Evolutionary conservation across 2,797 vertebrate species (phyloP).

Genomic region (Eulemur mongoz): DNA sequence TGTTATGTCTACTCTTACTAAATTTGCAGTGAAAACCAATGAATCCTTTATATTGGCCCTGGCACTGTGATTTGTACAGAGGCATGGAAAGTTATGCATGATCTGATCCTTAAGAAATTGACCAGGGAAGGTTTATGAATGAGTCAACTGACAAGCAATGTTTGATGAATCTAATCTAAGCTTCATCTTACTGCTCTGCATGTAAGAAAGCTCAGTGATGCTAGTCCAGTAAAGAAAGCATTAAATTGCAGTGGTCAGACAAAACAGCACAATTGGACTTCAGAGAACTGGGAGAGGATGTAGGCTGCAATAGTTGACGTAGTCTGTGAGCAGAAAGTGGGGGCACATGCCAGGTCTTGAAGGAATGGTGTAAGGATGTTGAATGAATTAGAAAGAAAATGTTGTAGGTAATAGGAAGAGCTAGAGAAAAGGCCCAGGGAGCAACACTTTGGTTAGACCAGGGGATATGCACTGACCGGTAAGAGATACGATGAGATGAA

Average conservation of each 20-base stretch:
- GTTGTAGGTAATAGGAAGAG: background rate
- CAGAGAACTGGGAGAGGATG: background rate
- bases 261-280: background rate
- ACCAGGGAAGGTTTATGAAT: background rate
- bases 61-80: background rate
- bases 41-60: background rate
- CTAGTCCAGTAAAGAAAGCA: background rate
- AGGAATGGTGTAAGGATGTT: background rate
- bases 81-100: background rate
- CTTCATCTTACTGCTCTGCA: background rate
- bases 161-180: background rate
- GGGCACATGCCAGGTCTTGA: background rate
- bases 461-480: background rate
- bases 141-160: background rate
- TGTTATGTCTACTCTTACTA: background rate
- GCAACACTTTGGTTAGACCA: background rate
- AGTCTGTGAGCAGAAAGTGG: background rate
- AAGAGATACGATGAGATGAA: background rate
- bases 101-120: constrained; percentile 16
- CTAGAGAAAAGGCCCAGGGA: background rate
- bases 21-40: background rate
- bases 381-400: background rate
- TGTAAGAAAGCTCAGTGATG: background rate
- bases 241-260: background rate
- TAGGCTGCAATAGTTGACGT: background rate